phyloP scores from a whole-genome alignment of 2,797 vertebrate genomes.

The Pseudochirops corinnae region DNA sequence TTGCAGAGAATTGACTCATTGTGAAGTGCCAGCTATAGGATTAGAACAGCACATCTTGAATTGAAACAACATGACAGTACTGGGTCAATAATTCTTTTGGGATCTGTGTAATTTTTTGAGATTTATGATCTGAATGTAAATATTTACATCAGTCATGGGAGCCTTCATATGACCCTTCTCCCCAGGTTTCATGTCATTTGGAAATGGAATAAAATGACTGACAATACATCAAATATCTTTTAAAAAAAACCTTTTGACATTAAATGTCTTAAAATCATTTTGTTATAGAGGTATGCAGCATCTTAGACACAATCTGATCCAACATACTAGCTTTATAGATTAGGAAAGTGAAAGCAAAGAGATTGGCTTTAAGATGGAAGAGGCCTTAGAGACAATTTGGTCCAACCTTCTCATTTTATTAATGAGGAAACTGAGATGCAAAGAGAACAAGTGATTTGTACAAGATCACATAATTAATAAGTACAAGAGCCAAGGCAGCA shows the following conservation, averaged over 20 bases:
- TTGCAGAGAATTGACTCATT: conserved; percentile 29
- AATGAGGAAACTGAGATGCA: not conserved
- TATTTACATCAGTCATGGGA: conserved; percentile 13
- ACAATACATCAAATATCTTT: not conserved
- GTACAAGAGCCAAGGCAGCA: not conserved
- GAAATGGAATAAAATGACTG: conserved; percentile 38
- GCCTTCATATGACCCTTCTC: conserved; percentile 11
- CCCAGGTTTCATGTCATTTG: conserved; percentile 21
- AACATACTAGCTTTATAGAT: not conserved
- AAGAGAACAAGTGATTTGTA: not conserved
- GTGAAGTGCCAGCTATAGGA: conserved; percentile 39
- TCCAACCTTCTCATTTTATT: not conserved
- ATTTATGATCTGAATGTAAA: conserved; percentile 52
- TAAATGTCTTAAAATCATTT: not conserved
- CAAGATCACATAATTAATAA: not conserved
- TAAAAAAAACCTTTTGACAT: not conserved
- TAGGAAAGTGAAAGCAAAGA: not conserved
- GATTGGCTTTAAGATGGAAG: not conserved
- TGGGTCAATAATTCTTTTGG: conserved; percentile 23
- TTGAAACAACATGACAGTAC: conserved; percentile 38
- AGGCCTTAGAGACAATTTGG: not conserved
- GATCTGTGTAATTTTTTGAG: conserved; percentile 39
- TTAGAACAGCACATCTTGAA: not conserved
- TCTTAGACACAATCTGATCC: not conserved
- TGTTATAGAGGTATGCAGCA: not conserved